Evolutionary conservation across 2,888 invertebrate genomes (phyloP).

Genomic region (Drosophila cognata): DNA sequence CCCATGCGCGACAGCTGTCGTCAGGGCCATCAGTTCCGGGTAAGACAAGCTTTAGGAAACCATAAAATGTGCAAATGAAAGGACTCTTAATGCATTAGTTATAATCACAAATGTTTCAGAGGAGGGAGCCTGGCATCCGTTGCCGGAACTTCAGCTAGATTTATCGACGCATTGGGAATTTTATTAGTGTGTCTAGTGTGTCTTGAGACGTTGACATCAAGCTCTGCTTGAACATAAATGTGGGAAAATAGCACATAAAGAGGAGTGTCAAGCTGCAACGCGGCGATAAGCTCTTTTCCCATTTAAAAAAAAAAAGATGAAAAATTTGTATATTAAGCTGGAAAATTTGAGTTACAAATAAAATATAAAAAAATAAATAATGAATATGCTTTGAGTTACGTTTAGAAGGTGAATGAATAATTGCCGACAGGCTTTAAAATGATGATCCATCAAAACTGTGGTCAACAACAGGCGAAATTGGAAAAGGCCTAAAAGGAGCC

Average conservation of each 20-base stretch:
- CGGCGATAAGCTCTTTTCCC: neutral
- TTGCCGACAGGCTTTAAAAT: conserved; percentile 1
- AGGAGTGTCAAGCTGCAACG: neutral
- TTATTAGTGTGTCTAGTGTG: too few relatives aligned
- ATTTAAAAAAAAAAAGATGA: neutral
- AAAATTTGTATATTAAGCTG: neutral
- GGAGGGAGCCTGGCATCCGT: neutral
- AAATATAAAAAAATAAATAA: neutral
- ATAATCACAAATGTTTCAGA: conserved; percentile 45
- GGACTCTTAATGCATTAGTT: conserved; percentile 69
- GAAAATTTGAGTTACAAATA: neutral
- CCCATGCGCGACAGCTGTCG: conserved; percentile 61
- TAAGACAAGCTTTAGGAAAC: conserved; percentile 19
- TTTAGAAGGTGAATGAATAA: conserved; percentile 13
- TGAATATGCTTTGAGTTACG: neutral
- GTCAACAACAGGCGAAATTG: neutral
- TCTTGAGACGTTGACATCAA: neutral
- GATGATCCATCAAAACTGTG: neutral
- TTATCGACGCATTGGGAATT: conserved; percentile 19
- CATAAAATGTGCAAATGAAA: conserved; percentile 74
- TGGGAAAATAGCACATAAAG: neutral
- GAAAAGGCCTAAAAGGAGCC: neutral
- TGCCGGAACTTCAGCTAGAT: conserved; percentile 22
- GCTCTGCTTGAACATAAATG: neutral
- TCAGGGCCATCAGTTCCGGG: neutral